Conservation (phyloP, 1,140 invertebrate species). For the Stenopsyche tienmushanensis region DNA sequence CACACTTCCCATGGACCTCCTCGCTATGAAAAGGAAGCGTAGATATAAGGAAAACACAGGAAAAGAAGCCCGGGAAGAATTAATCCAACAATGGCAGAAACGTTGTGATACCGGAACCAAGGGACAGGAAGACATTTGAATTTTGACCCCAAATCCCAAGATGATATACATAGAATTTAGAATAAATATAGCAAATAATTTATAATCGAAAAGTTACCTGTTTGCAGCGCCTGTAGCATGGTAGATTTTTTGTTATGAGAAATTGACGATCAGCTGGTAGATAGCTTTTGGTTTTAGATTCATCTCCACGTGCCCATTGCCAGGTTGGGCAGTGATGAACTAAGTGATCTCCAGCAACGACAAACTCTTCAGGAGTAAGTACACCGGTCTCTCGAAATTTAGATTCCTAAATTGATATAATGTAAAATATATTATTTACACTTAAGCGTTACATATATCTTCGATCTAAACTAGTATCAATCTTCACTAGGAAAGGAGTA, state of each 20-base stretch:
- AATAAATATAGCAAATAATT: background rate
- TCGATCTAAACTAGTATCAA: too few relatives aligned
- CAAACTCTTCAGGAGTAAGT: constrained; percentile 93
- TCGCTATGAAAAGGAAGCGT: too few relatives aligned
- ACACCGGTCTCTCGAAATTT: constrained; percentile 99
- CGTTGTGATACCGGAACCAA: too few relatives aligned
- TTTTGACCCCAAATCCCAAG: too few relatives aligned
- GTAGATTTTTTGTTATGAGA: constrained; percentile 94
- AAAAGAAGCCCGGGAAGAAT: too few relatives aligned
- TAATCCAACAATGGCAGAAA: too few relatives aligned
- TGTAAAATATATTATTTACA: too few relatives aligned
- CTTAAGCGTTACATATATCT: too few relatives aligned
- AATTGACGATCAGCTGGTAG: constrained; percentile 95
- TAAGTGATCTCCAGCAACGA: constrained; percentile 96
- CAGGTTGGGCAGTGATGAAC: constrained; percentile 99
- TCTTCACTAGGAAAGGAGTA: too few relatives aligned
- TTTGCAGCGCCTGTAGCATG: constrained; percentile 90
- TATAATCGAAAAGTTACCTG: constrained; percentile 60
- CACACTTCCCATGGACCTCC: too few relatives aligned
- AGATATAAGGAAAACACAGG: too few relatives aligned
- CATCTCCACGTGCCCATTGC: constrained; percentile 95
- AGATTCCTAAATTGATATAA: constrained; percentile 94
- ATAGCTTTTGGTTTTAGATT: constrained; percentile 81
- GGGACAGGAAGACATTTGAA: too few relatives aligned
- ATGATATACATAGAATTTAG: background rate